Evolutionary conservation across 2,888 invertebrate species (phyloP).

Genomic region (Tridacna crocea): DNA sequence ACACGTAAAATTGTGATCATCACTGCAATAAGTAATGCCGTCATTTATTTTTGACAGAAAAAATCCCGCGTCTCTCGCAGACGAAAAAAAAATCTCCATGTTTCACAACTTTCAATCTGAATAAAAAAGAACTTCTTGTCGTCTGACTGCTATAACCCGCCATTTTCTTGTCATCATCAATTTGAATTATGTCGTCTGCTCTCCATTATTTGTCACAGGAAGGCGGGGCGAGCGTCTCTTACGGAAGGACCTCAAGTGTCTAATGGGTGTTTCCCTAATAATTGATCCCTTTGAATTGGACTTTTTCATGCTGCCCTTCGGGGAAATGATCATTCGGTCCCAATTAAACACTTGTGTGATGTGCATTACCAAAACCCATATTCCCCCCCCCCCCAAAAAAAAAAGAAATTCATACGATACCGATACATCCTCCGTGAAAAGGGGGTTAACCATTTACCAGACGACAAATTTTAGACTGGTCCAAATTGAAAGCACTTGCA

Average conservation of each 20-base stretch:
- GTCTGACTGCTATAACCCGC: conserved; percentile 50
- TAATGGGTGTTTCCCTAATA: conserved; percentile 42
- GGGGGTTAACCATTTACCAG: no score
- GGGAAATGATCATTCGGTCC: no score
- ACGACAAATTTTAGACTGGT: no score
- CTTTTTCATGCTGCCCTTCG: not conserved
- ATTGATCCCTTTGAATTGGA: conserved; percentile 43
- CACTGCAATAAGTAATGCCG: no score
- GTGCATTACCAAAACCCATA: no score
- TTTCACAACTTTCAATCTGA: not conserved
- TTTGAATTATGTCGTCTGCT: conserved; percentile 62
- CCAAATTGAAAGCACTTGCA: no score
- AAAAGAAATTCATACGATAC: no score
- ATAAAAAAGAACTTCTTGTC: conserved; percentile 37
- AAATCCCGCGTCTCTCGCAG: not conserved
- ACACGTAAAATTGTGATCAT: not conserved
- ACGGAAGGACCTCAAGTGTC: conserved; percentile 47
- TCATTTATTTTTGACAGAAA: no score
- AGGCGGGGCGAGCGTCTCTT: conserved; percentile 47
- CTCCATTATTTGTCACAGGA: conserved; percentile 46
- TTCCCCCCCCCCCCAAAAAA: no score
- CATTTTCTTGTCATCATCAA: conserved; percentile 65
- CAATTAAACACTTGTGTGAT: no score
- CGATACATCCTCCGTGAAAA: no score
- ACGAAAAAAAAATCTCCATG: conserved; percentile 27